Evolutionary conservation across 2,888 invertebrate species (phyloP).

Genomic region (Aphidoletes aphidimyza): DNA sequence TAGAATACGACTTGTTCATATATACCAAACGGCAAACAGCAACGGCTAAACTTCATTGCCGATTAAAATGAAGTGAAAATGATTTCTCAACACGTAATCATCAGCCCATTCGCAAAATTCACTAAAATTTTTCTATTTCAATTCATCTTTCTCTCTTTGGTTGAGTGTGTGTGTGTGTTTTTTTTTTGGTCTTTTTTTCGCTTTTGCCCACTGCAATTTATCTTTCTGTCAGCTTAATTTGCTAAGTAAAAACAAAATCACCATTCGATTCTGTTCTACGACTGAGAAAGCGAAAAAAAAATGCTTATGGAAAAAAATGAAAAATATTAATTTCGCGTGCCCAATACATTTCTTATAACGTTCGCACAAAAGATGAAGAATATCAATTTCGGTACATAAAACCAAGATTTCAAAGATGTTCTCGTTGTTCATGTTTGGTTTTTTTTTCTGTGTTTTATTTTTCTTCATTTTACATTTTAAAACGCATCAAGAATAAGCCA

Average conservation of each 20-base stretch:
- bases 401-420: constrained; percentile 46
- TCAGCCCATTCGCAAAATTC: neutral
- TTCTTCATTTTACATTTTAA: neutral
- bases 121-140: neutral
- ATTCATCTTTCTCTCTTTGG: neutral
- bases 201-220: neutral
- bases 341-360: constrained; percentile 38
- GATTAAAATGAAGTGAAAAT: neutral
- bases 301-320: neutral
- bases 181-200: neutral
- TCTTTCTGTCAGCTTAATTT: constrained; percentile 51
- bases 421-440: neutral
- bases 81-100: constrained; percentile 29
- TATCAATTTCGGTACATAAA: constrained; percentile 41
- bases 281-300: neutral
- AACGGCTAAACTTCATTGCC: neutral
- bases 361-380: neutral
- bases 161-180: neutral
- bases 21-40: too few species aligned
- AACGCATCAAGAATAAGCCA: neutral
- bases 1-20: constrained; percentile 20
- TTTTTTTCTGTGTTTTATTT: neutral
- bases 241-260: constrained; percentile 46
- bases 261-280: constrained; percentile 26
- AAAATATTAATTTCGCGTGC: constrained; percentile 28